phyloP scores from a whole-genome alignment of 2,888 invertebrate genomes.

The Orchesella flavescens region DNA sequence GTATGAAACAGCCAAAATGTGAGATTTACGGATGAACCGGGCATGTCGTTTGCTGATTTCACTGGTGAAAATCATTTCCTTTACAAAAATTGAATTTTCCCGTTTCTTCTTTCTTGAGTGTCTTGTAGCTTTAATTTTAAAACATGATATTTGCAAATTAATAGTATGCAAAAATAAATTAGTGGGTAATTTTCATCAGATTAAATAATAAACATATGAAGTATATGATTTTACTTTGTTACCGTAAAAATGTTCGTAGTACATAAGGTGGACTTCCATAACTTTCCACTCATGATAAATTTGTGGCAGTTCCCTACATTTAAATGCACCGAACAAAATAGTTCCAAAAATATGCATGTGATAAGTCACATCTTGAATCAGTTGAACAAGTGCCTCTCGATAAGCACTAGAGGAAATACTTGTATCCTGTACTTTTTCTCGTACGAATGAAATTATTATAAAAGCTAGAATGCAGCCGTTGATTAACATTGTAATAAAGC shows the following conservation, averaged over 20 bases:
- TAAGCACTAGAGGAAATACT: not conserved
- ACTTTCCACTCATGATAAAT: not conserved
- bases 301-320: not conserved
- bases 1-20: not conserved
- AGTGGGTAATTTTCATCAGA: too few relatives aligned
- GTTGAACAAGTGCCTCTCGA: not conserved
- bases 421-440: not conserved
- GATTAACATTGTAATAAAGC: not conserved
- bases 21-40: not conserved
- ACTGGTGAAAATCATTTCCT: not conserved
- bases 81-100: not conserved
- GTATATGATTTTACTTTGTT: too few relatives aligned
- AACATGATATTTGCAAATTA: not conserved
- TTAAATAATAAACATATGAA: too few relatives aligned
- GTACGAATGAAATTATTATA: not conserved
- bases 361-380: not conserved
- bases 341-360: constrained; percentile 11
- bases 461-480: not conserved
- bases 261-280: constrained; percentile 7
- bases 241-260: constrained; percentile 1
- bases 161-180: too few relatives aligned
- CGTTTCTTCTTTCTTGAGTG: not conserved
- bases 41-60: not conserved
- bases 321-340: not conserved
- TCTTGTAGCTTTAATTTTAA: not conserved